Percentiles rank a stretch among this genome's conserved stretches.
These are phyloP conservation scores for Ametastegia equiseti DNA, from an alignment of 2,888 invertebrate genomes.

Conservation along the genomic window DNA sequence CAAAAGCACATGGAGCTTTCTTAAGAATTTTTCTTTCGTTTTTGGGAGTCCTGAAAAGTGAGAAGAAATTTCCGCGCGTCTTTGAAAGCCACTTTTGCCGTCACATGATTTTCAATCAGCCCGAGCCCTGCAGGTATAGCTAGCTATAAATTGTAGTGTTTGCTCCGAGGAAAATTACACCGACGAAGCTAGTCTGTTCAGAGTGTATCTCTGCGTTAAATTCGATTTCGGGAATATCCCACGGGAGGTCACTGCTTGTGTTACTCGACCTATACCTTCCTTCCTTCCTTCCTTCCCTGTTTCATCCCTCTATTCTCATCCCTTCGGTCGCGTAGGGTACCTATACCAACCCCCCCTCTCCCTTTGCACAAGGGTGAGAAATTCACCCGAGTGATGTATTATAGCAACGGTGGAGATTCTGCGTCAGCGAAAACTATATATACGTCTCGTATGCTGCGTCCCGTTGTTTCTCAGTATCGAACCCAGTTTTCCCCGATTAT, in stretches of 20 bases:
- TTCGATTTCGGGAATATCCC: slow-evolving; percentile 44
- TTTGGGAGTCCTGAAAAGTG: background rate
- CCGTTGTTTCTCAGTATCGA: slow-evolving; percentile 35
- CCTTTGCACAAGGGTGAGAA: background rate
- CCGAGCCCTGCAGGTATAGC: background rate
- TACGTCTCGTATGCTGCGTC: too few species aligned
- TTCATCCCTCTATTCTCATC: too few species aligned
- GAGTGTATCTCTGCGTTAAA: slow-evolving; percentile 41
- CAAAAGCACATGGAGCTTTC: background rate
- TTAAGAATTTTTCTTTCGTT: background rate
- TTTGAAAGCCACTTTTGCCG: background rate
- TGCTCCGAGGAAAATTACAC: slow-evolving; percentile 27
- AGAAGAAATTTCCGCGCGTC: background rate
- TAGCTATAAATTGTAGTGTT: slow-evolving; percentile 32
- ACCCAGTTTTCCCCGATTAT: slow-evolving; percentile 24
- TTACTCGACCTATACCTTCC: background rate
- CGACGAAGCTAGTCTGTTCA: slow-evolving; percentile 18
- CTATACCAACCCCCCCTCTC: background rate
- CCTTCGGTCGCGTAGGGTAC: too few species aligned
- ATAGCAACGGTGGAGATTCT: slow-evolving; percentile 31
- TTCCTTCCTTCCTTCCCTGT: background rate
- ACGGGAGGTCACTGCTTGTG: slow-evolving; percentile 41
- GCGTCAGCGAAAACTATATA: slow-evolving; percentile 39
- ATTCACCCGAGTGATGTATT: slow-evolving; percentile 37
- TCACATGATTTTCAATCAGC: background rate